Evolutionary conservation across 1,140 invertebrate genomes (phyloP).

Genomic region (Philaenus spumarius): DNA sequence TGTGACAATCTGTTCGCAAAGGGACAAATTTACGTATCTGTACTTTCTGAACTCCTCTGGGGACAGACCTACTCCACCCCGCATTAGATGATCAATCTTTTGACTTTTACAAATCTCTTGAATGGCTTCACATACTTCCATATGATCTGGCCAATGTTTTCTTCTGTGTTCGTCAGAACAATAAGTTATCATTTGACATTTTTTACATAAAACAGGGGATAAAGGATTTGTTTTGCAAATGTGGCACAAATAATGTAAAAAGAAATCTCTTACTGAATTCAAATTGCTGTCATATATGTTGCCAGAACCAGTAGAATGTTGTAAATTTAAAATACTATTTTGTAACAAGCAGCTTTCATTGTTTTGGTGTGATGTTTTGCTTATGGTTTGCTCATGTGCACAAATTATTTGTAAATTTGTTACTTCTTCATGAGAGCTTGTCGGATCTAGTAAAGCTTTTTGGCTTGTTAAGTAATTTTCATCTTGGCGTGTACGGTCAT

Average conservation of each 20-base stretch:
- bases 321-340: no score
- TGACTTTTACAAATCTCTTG: conserved; percentile 26
- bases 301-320: no score
- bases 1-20: conserved; percentile 48
- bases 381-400: no score
- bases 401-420: no score
- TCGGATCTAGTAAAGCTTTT: no score
- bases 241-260: conserved; percentile 35
- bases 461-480: no score
- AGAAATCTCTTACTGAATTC: conserved; percentile 3
- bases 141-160: conserved; percentile 40
- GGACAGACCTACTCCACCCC: conserved; percentile 39
- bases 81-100: conserved; percentile 26
- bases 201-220: conserved; percentile 34
- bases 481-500: no score
- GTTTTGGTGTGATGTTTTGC: no score
- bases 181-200: conserved; percentile 48
- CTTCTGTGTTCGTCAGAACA: conserved; percentile 44
- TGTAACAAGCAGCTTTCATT: no score
- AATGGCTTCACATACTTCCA: conserved; percentile 40
- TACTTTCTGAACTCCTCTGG: conserved; percentile 20
- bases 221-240: conserved; percentile 36
- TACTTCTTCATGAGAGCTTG: no score
- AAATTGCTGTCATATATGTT: no score
- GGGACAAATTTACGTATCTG: not conserved